Evolutionary conservation across 2,797 vertebrate genomes (phyloP).

Genomic region (Falco novaeseelandiae): DNA sequence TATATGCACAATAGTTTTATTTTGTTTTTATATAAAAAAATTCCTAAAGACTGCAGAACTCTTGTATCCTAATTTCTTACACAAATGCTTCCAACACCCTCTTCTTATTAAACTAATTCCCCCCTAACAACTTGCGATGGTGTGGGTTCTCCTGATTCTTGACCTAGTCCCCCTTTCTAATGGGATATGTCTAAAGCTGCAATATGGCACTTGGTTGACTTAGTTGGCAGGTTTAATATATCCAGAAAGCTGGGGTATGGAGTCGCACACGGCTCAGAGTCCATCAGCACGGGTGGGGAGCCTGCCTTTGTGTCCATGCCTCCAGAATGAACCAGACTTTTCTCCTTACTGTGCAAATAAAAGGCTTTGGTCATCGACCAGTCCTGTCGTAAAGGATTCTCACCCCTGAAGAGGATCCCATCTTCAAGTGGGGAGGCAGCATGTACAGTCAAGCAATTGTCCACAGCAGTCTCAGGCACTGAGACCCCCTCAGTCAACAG

Average conservation of each 20-base stretch:
- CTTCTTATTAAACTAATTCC: constrained; percentile 49
- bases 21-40: constrained; percentile 71
- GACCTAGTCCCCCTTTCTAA: constrained; percentile 35
- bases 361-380: constrained; percentile 29
- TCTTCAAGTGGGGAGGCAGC: constrained; percentile 52
- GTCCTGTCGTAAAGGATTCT: constrained; percentile 24
- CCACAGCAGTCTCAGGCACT: not conserved
- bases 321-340: constrained; percentile 32
- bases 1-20: constrained; percentile 66
- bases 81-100: constrained; percentile 21
- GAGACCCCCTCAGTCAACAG: constrained; percentile 83
- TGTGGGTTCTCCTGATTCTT: constrained; percentile 14
- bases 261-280: not conserved
- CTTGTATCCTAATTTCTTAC: constrained; percentile 19
- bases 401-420: constrained; percentile 30
- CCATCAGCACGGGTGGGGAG: not conserved
- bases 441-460: constrained; percentile 39
- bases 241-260: constrained; percentile 33
- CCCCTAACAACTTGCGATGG: constrained; percentile 7
- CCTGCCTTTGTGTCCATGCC: not conserved
- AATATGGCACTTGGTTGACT: constrained; percentile 56
- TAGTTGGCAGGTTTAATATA: constrained; percentile 45
- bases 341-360: constrained; percentile 55
- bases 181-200: constrained; percentile 59
- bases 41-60: constrained; percentile 45